Conservation (phyloP, 1,140 invertebrate species). For the Arion vulgaris region DNA sequence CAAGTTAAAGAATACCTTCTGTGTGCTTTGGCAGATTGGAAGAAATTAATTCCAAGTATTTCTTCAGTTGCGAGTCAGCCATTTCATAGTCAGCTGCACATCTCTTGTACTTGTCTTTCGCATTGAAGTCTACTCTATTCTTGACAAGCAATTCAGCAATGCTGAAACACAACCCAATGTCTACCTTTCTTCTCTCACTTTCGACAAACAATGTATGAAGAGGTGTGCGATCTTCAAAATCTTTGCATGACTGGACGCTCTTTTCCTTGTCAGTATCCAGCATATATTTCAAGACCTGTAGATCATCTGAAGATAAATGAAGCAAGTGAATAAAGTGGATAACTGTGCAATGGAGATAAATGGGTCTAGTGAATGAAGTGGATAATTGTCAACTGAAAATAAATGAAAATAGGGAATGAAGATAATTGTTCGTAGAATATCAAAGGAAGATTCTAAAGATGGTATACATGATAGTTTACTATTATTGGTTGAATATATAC, state of each 20-base stretch:
- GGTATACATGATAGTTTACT: too few relatives aligned
- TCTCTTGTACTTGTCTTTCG: conserved; percentile 35
- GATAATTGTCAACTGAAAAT: too few relatives aligned
- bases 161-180: conserved; percentile 15
- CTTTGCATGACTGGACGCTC: not conserved
- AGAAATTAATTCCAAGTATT: conserved; percentile 32
- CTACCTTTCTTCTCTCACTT: conserved; percentile 10
- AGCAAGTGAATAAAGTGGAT: not conserved
- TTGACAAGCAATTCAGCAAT: conserved; percentile 28
- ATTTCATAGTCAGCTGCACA: conserved; percentile 43
- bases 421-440: too few relatives aligned
- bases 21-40: not conserved
- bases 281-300: conserved; percentile 25
- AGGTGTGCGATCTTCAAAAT: conserved; percentile 23
- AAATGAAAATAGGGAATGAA: too few relatives aligned
- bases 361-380: too few relatives aligned
- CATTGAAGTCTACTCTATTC: conserved; percentile 31
- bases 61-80: conserved; percentile 26
- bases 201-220: conserved; percentile 28
- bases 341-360: too few relatives aligned
- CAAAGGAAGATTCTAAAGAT: too few relatives aligned
- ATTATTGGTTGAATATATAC: too few relatives aligned
- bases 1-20: not conserved
- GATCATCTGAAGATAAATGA: conserved; percentile 23
- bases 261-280: not conserved